These are phyloP conservation scores for Pogonocichla stellata DNA, from an alignment of 2,113 vertebrate species.

Conservation along the genomic window DNA sequence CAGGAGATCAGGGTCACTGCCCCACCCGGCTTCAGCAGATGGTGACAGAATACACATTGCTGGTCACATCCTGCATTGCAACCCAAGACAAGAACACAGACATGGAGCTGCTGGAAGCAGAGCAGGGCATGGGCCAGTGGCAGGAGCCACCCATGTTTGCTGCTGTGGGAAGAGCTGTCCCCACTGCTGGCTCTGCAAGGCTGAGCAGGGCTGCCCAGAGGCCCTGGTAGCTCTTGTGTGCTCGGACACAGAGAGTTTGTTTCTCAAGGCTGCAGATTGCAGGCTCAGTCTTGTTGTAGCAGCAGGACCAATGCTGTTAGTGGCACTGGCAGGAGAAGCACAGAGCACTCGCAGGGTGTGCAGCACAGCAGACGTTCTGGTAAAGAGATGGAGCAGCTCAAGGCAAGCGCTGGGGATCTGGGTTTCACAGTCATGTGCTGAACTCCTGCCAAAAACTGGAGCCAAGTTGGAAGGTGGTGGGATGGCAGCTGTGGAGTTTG, in stretches of 20 bases:
- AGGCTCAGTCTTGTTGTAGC: neutral
- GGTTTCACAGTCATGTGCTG: neutral
- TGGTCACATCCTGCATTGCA: too few species aligned
- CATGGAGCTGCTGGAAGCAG: too few species aligned
- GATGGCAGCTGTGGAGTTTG: neutral
- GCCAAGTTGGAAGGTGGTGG: accelerated
- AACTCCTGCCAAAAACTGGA: neutral
- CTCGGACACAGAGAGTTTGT: neutral
- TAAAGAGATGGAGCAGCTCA: neutral
- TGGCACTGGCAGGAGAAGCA: accelerated
- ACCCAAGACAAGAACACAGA: too few species aligned
- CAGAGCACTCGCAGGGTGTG: accelerated
- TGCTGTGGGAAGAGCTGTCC: neutral
- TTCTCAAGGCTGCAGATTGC: neutral
- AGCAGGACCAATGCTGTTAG: neutral
- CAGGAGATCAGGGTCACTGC: too few species aligned
- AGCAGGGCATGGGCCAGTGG: too few species aligned
- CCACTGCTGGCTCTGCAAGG: neutral
- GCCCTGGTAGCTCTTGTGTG: neutral
- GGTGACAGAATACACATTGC: too few species aligned
- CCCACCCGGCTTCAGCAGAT: too few species aligned
- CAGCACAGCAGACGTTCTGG: neutral
- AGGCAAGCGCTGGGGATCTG: accelerated
- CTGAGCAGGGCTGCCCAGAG: neutral
- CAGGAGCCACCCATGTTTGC: too few species aligned